These are phyloP conservation scores for Gerris lacustris DNA, from an alignment of 2,888 invertebrate species.

Conservation along the genomic window DNA sequence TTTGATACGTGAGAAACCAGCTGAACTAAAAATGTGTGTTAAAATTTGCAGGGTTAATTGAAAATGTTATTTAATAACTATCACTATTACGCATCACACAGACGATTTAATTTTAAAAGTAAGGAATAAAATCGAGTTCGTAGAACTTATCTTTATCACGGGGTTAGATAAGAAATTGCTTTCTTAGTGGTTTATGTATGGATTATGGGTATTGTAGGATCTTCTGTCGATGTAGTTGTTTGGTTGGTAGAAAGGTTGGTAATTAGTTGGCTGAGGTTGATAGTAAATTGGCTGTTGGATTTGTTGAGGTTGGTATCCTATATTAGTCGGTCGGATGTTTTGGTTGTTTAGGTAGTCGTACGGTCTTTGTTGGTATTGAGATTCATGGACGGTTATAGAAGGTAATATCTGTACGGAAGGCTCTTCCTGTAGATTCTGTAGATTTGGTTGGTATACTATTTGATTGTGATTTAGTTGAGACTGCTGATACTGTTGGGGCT, in stretches of 20 bases:
- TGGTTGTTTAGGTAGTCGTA: background rate
- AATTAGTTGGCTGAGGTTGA: background rate
- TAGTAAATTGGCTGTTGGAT: background rate
- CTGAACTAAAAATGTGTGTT: no score
- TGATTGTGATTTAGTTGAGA: constrained; percentile 30
- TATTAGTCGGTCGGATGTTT: background rate
- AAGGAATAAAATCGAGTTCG: no score
- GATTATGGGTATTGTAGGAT: background rate
- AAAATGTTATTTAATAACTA: no score
- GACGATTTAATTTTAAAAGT: no score
- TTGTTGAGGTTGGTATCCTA: background rate
- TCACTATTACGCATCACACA: no score
- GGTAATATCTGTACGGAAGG: constrained; percentile 28
- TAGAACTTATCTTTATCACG: no score
- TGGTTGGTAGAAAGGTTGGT: background rate
- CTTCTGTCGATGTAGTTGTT: background rate
- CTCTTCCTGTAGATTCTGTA: constrained; percentile 28
- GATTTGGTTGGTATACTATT: constrained; percentile 27
- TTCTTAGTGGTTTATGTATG: background rate
- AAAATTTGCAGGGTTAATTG: no score
- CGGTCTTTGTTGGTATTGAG: background rate
- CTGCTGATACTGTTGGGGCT: constrained; percentile 28
- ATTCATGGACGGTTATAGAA: constrained; percentile 24
- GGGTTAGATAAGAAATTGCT: no score
- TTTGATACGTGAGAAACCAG: no score